Evolutionary conservation across 1,140 invertebrate species (phyloP).

Genomic region (Nymphalis io): DNA sequence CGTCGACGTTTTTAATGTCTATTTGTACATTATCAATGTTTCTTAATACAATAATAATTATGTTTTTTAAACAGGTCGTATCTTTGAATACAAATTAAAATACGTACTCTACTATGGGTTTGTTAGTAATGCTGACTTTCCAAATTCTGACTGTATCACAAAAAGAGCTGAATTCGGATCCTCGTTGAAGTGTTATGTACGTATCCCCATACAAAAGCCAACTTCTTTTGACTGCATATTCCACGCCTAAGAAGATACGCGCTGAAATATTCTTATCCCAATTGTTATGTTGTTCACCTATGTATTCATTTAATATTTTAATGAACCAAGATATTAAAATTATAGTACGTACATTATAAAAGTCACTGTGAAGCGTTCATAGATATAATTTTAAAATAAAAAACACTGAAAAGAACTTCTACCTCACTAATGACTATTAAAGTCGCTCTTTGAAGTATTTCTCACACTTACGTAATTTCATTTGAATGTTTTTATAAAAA

Average conservation of each 20-base stretch:
- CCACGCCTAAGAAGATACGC: conserved; percentile 49
- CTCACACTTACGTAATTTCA: too few species aligned
- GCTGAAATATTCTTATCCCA: conserved; percentile 47
- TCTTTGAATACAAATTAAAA: background rate
- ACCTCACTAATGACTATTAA: too few species aligned
- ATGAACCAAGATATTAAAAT: too few species aligned
- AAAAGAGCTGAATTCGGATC: conserved; percentile 48
- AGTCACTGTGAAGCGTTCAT: too few species aligned
- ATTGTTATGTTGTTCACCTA: conserved; percentile 35
- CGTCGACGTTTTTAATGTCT: too few species aligned
- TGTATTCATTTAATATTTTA: background rate
- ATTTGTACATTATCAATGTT: too few species aligned
- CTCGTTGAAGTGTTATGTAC: conserved; percentile 53
- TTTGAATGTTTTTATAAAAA: too few species aligned
- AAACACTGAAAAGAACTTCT: too few species aligned
- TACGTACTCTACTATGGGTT: conserved; percentile 54
- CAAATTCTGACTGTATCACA: conserved; percentile 54
- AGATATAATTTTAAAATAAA: too few species aligned
- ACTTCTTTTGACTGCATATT: conserved; percentile 50
- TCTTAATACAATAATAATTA: too few species aligned
- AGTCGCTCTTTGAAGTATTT: too few species aligned
- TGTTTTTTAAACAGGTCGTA: background rate
- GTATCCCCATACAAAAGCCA: conserved; percentile 52
- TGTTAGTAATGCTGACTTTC: conserved; percentile 51
- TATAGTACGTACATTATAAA: too few species aligned